These are phyloP conservation scores for Poeciliopsis turneri DNA, from an alignment of 2,797 vertebrate species.

Conservation along the genomic window DNA sequence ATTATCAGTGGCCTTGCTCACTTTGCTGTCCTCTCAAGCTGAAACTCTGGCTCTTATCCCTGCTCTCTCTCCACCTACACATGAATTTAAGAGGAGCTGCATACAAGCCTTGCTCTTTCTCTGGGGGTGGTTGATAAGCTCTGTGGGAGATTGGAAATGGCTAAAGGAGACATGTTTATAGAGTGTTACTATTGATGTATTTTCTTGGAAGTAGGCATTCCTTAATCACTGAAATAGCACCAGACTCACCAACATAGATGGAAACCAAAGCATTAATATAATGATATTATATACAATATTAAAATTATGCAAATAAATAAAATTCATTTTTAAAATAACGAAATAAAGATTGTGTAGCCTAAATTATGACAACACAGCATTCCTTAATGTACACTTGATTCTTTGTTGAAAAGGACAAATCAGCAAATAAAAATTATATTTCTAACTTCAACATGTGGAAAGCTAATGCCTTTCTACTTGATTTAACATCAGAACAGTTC, in stretches of 20 bases:
- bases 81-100: slow-evolving; percentile 28
- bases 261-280: background rate
- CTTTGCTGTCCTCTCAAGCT: slow-evolving; percentile 32
- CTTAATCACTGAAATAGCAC: background rate
- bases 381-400: no score
- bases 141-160: slow-evolving; percentile 40
- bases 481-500: no score
- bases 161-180: slow-evolving; percentile 11
- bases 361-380: no score
- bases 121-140: slow-evolving; percentile 29
- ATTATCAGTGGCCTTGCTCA: slow-evolving; percentile 15
- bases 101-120: slow-evolving; percentile 28
- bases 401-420: no score
- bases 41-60: slow-evolving; percentile 27
- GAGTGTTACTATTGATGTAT: background rate
- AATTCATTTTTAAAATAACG: no score
- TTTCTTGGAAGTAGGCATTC: background rate
- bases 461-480: no score
- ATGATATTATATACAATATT: no score
- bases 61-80: slow-evolving; percentile 46
- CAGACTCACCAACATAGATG: background rate
- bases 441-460: background rate
- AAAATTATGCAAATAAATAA: no score
- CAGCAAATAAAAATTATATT: background rate
- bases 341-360: no score